phyloP scores from a whole-genome alignment of 2,797 vertebrate species.

The Sphenodon punctatus region DNA sequence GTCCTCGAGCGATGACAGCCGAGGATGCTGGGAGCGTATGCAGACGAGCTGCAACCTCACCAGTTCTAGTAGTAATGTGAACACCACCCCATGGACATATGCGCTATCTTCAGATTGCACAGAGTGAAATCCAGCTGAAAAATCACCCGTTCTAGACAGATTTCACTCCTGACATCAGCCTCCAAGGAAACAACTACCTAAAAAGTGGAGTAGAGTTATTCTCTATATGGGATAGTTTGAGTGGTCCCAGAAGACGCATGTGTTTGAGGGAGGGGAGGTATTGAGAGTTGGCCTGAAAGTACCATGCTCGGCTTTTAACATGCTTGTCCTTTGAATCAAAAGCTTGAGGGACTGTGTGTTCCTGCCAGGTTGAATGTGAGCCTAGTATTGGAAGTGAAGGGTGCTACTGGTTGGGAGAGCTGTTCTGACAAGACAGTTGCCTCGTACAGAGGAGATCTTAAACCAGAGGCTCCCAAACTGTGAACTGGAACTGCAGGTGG shows the following conservation, averaged over 20 bases:
- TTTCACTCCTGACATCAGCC: background rate
- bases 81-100: background rate
- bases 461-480: too few species aligned
- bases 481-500: too few species aligned
- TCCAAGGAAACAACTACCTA: background rate
- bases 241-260: background rate
- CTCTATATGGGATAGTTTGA: background rate
- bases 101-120: background rate
- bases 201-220: background rate
- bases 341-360: background rate
- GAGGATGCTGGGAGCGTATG: too few species aligned
- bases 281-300: background rate
- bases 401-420: background rate
- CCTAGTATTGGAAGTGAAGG: background rate
- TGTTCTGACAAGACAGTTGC: background rate
- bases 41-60: too few species aligned
- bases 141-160: background rate
- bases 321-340: background rate
- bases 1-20: too few species aligned
- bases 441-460: background rate
- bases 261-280: background rate
- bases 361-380: background rate
- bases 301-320: background rate
- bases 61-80: too few species aligned
- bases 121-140: background rate